phyloP scores from a whole-genome alignment of 2,888 invertebrate genomes.

The Campoplex capitator region DNA sequence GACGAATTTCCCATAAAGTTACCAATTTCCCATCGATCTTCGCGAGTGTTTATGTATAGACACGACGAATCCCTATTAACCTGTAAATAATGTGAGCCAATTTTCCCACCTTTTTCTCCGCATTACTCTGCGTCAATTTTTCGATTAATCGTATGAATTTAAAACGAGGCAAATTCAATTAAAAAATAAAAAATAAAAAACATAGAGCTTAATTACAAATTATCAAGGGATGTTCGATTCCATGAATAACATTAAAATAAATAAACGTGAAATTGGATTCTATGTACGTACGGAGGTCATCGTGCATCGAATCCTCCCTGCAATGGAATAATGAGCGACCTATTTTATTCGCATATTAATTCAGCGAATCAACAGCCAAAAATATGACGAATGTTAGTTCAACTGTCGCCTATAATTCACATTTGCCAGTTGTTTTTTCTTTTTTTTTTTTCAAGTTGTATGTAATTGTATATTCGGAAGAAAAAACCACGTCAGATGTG shows the following conservation, averaged over 20 bases:
- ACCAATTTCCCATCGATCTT: neutral
- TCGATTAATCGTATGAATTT: neutral
- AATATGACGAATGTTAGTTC: neutral
- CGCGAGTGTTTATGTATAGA: neutral
- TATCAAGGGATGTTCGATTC: neutral
- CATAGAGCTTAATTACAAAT: neutral
- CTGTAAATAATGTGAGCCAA: neutral
- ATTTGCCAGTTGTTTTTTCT: neutral
- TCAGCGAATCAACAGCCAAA: neutral
- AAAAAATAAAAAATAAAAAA: neutral
- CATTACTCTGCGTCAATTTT: neutral
- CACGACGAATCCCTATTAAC: neutral
- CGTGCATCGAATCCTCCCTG: neutral
- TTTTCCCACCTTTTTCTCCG: neutral
- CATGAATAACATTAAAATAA: too few relatives aligned
- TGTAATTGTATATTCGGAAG: neutral
- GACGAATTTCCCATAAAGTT: neutral
- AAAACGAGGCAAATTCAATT: neutral
- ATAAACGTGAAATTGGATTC: too few relatives aligned
- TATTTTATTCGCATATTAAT: constrained; percentile 11
- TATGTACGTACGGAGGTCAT: too few relatives aligned
- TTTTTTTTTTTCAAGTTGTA: neutral
- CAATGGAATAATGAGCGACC: neutral
- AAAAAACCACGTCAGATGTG: neutral
- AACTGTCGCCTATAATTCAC: neutral